Conservation (phyloP, 1,140 invertebrate genomes). For the Pseudomyrmex cubaensis region DNA sequence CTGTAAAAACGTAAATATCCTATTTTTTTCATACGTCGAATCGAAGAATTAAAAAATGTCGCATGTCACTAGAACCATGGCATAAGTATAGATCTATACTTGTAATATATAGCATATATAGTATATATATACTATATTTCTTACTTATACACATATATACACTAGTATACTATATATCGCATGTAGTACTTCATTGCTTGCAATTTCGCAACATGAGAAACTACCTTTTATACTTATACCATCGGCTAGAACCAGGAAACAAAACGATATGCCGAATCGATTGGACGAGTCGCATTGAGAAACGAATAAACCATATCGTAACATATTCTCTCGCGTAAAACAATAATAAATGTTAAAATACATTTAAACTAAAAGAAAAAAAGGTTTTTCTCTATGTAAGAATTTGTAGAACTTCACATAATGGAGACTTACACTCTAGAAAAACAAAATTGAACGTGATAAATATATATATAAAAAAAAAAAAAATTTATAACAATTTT, state of each 20-base stretch:
- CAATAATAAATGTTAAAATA: slow-evolving; percentile 16
- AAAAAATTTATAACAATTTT: slow-evolving; percentile 77
- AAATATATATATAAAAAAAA: slow-evolving; percentile 75
- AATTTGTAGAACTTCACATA: slow-evolving; percentile 1
- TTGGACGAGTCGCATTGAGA: slow-evolving; percentile 67
- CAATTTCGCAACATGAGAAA: background rate
- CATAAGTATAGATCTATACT: too few relatives aligned
- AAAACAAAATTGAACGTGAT: slow-evolving; percentile 72
- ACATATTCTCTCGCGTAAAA: slow-evolving; percentile 23
- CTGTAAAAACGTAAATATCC: too few relatives aligned
- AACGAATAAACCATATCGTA: slow-evolving; percentile 39
- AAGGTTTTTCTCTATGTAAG: background rate
- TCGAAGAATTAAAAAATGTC: too few relatives aligned
- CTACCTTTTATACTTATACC: too few relatives aligned
- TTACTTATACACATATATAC: too few relatives aligned
- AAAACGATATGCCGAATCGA: slow-evolving; percentile 35
- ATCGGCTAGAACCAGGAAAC: slow-evolving; percentile 14
- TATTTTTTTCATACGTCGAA: too few relatives aligned
- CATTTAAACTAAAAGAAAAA: slow-evolving; percentile 29
- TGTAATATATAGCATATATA: too few relatives aligned
- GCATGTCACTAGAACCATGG: too few relatives aligned
- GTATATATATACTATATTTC: too few relatives aligned
- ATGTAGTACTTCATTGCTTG: too few relatives aligned
- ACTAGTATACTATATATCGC: too few relatives aligned
- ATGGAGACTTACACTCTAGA: slow-evolving; percentile 69